Base-by-base conservation (phyloP, 2,797 vertebrate genomes). In the Pachyuromys duprasi region DNA sequence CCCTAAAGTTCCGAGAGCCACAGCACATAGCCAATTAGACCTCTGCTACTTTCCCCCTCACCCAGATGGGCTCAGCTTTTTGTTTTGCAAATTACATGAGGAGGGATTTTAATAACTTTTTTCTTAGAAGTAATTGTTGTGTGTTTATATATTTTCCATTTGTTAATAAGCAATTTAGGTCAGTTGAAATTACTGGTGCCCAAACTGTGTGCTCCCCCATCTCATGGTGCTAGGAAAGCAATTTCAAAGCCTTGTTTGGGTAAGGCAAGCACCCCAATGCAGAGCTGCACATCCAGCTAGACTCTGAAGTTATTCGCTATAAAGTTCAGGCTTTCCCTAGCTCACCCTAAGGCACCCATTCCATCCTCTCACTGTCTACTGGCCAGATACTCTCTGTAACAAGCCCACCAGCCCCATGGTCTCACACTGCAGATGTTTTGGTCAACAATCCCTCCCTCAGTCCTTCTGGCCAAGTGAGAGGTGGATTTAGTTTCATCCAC, bases 121-220 rank as follows among this genome's bases (percentile, higher is more conserved):
- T 97, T 94, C 96, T 95, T 72, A 55, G 86, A 81, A 92, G 90
- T 87, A 93, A 65, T 95, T 95, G 76, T 95, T 91, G n/a, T 11
- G 72, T 78, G 86, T 92, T 95, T 97, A 95, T 95, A 67, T 94
- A 78, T 96, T 97, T 97, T 96, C 89, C 94, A 79, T 84, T 97
- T 94, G 89, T 94, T 95, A 95, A 96, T 96, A 93, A 95, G 49
- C 94, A 96, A 36, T 87, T 96, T 80, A 89, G 91, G 72, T 94
- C 75, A 74, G 74, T 67, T 53, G 65, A 78, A 49, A 42, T 89
- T 8, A 15, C 65, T 28, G 62, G 67, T 45, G 31, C 70, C 45
- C 88, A 95, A 63, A 90, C 3, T 12, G n/a, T 42, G 33, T 39
- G 26, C n/a, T n/a, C 24, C n/a, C 22, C n/a, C 26, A 36, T 22